Evolutionary conservation across 2,113 vertebrate species (phyloP).

Genomic region (Lepidothrix coronata): DNA sequence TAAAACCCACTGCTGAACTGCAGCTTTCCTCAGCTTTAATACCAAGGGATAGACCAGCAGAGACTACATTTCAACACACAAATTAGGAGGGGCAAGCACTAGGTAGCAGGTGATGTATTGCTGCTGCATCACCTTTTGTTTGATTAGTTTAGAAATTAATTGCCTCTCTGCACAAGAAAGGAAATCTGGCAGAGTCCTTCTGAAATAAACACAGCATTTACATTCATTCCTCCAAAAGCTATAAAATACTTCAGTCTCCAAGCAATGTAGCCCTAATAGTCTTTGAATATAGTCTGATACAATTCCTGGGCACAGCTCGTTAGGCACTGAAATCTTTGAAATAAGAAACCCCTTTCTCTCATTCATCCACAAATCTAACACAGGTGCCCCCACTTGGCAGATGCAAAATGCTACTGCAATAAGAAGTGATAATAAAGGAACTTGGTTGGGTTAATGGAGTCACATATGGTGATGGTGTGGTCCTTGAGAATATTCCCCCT

Average conservation of each 20-base stretch:
- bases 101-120: not conserved
- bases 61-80: not conserved
- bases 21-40: not conserved
- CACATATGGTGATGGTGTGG: not conserved
- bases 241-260: not conserved
- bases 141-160: slow-evolving; percentile 12
- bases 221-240: not conserved
- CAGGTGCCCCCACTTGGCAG: not conserved
- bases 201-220: not conserved
- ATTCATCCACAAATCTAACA: not conserved
- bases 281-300: not conserved
- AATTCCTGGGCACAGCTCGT: not conserved
- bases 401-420: not conserved
- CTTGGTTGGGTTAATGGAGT: not conserved
- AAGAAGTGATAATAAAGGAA: not conserved
- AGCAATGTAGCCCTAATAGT: not conserved
- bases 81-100: not conserved
- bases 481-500: not conserved
- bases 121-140: not conserved
- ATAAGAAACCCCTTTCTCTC: not conserved
- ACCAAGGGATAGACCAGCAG: not conserved
- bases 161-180: not conserved
- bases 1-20: not conserved
- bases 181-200: not conserved
- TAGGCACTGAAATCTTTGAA: not conserved